Percentiles rank a stretch among this genome's conserved stretches.
These are phyloP conservation scores for Dendrolimus punctatus DNA, from an alignment of 1,140 invertebrate species.

Conservation along the genomic window DNA sequence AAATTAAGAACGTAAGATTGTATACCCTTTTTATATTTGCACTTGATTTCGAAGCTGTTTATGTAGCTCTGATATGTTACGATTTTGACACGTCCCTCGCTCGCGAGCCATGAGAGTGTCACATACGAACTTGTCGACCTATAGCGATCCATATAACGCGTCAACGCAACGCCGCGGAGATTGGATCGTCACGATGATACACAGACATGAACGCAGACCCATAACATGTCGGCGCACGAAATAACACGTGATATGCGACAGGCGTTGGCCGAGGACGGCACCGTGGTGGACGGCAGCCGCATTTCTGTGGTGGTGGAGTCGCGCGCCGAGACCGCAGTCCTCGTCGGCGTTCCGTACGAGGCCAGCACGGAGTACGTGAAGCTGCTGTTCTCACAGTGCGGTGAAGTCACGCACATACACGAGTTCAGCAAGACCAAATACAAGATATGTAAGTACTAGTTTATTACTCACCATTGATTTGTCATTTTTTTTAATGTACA, in stretches of 20 bases:
- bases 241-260: slow-evolving; percentile 14
- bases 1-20: no score
- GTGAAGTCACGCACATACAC: slow-evolving; percentile 56
- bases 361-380: slow-evolving; percentile 57
- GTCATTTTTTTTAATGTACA: no score
- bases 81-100: no score
- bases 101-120: neutral
- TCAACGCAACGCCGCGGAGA: no score
- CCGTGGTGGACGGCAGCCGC: slow-evolving; percentile 43
- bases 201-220: no score
- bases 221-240: no score
- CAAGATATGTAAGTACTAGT: slow-evolving; percentile 52
- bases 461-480: neutral
- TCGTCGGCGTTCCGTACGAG: slow-evolving; percentile 62
- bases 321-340: slow-evolving; percentile 54
- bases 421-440: slow-evolving; percentile 69
- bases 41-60: no score
- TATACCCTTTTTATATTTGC: no score
- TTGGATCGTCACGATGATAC: no score
- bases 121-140: neutral
- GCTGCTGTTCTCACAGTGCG: slow-evolving; percentile 55
- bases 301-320: slow-evolving; percentile 56
- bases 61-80: no score
- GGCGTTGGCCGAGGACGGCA: slow-evolving; percentile 54
- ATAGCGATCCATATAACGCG: neutral